These are phyloP conservation scores for Prionace glauca DNA, from an alignment of 2,797 vertebrate genomes.

Conservation along the genomic window DNA sequence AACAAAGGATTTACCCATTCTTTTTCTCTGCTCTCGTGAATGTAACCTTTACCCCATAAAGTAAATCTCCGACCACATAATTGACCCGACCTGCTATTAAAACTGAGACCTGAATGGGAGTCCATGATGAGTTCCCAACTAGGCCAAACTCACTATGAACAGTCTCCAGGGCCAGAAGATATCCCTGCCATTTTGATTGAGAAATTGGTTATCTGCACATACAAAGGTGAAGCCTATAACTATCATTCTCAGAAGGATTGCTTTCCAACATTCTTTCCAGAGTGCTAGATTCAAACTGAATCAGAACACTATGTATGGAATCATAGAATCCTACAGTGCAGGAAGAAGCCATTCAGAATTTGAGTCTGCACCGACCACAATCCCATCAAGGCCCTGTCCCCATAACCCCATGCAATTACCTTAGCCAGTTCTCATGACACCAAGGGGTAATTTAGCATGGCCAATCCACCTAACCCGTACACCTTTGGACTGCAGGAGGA, in stretches of 20 bases:
- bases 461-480: no score
- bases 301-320: not conserved
- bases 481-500: no score
- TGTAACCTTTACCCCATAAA: not conserved
- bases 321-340: no score
- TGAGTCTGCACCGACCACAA: no score
- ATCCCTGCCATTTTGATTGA: not conserved
- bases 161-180: not conserved
- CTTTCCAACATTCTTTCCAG: not conserved
- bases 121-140: no score
- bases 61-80: not conserved
- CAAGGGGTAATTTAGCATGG: no score
- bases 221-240: not conserved
- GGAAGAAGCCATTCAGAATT: no score
- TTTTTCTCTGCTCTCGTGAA: not conserved
- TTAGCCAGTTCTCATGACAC: no score
- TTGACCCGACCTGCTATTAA: not conserved
- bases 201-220: not conserved
- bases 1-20: not conserved
- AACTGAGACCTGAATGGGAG: not conserved
- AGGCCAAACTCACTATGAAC: not conserved
- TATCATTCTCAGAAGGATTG: not conserved
- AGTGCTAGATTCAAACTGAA: not conserved
- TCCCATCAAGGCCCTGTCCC: no score
- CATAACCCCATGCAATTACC: no score